A percentile compares a stretch with the other conserved stretches of the same genome.
phyloP scores from a whole-genome alignment of 2,113 vertebrate species.

The Scolopax mira region DNA sequence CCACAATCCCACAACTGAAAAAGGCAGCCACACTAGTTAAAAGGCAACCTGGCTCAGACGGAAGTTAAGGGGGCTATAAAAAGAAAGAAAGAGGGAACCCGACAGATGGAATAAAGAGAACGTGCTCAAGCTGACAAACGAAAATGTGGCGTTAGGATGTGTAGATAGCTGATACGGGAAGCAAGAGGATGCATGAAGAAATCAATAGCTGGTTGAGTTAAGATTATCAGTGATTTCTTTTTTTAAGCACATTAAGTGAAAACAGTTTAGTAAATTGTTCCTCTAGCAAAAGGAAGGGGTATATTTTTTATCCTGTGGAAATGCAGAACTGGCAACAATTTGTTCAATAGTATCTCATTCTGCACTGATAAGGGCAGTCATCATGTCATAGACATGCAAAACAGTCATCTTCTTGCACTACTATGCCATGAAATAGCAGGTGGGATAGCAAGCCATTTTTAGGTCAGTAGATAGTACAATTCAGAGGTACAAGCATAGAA shows the following conservation, averaged over 20 bases:
- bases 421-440: accelerated
- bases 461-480: background rate
- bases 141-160: background rate
- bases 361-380: background rate
- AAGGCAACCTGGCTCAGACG: slow-evolving; percentile 36
- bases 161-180: background rate
- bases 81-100: background rate
- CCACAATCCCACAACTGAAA: slow-evolving; percentile 61
- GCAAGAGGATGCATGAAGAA: background rate
- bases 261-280: background rate
- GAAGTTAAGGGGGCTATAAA: background rate
- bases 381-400: accelerated
- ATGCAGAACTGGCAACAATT: background rate
- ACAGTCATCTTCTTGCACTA: accelerated
- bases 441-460: accelerated
- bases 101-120: background rate
- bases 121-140: background rate
- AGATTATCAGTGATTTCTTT: background rate
- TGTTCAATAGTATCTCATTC: background rate
- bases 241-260: background rate
- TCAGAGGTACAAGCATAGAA: accelerated
- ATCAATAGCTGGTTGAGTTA: background rate
- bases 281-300: background rate
- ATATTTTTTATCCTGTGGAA: background rate
- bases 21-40: background rate